phyloP scores from a whole-genome alignment of 2,113 vertebrate genomes.

The Heteronetta atricapilla region DNA sequence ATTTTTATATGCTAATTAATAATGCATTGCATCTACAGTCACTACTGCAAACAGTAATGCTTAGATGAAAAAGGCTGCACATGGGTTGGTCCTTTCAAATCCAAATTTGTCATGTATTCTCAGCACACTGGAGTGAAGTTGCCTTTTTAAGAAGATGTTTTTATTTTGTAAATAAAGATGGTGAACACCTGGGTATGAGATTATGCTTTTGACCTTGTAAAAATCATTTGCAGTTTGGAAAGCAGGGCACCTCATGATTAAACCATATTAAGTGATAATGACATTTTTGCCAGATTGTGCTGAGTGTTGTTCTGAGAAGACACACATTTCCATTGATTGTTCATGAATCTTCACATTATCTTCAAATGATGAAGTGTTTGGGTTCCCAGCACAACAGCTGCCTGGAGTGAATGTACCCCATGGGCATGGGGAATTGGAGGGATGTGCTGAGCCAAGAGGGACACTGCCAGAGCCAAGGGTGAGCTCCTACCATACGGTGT shows the following conservation, averaged over 20 bases:
- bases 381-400: background rate
- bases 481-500: background rate
- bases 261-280: constrained; percentile 27
- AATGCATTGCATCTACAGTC: constrained; percentile 32
- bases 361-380: constrained; percentile 12
- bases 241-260: constrained; percentile 20
- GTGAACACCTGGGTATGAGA: background rate
- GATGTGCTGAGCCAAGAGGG: background rate
- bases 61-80: background rate
- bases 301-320: constrained; percentile 48
- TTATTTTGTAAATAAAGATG: constrained; percentile 19
- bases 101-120: background rate
- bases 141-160: background rate
- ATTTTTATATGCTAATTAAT: constrained; percentile 64
- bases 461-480: fast-evolving
- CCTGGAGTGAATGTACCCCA: fast-evolving
- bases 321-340: constrained; percentile 16
- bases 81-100: background rate
- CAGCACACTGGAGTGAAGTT: background rate
- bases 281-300: constrained; percentile 47
- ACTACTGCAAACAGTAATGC: background rate
- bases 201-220: constrained; percentile 50
- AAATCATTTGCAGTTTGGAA: constrained; percentile 41
- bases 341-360: constrained; percentile 52
- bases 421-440: fast-evolving